Conservation (phyloP, 2,797 vertebrate species). For the Sandelia bainsii region DNA sequence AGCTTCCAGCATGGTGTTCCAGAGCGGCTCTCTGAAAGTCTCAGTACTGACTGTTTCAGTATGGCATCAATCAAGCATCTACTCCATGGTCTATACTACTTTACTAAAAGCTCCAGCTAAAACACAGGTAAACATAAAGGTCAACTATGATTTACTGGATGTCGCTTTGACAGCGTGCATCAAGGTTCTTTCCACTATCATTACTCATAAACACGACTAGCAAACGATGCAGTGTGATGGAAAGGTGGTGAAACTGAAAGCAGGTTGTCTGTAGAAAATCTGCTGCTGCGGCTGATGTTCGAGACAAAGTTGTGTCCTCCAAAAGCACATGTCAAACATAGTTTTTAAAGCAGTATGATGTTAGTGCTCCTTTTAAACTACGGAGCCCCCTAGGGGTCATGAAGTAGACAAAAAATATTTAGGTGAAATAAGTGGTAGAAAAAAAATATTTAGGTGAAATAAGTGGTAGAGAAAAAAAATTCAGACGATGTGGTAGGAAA, state of each 20-base stretch:
- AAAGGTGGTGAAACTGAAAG: slow-evolving; percentile 4
- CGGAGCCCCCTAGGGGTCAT: too few species aligned
- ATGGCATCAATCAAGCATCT: slow-evolving; percentile 38
- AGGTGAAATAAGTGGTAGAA: too few species aligned
- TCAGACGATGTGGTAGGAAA: too few species aligned
- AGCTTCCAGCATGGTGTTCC: slow-evolving; percentile 18
- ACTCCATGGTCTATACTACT: slow-evolving; percentile 30
- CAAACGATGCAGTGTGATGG: background rate
- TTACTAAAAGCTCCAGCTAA: slow-evolving; percentile 48
- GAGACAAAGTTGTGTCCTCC: background rate
- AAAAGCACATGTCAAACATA: background rate
- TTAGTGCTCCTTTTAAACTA: background rate
- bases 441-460: too few species aligned
- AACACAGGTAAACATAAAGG: slow-evolving; percentile 52
- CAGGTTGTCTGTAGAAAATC: slow-evolving; percentile 2
- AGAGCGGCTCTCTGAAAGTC: background rate
- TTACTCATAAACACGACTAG: slow-evolving; percentile 19
- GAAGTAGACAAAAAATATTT: too few species aligned
- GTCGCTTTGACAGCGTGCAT: slow-evolving; percentile 34
- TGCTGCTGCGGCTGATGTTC: background rate
- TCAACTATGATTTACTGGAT: slow-evolving; percentile 50
- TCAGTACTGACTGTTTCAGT: slow-evolving; percentile 24
- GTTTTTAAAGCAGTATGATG: background rate
- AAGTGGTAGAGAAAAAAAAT: too few species aligned
- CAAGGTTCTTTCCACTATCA: slow-evolving; percentile 25